These are phyloP conservation scores for Sarcophaga bullata DNA, from an alignment of 1,140 invertebrate genomes.

Conservation along the genomic window DNA sequence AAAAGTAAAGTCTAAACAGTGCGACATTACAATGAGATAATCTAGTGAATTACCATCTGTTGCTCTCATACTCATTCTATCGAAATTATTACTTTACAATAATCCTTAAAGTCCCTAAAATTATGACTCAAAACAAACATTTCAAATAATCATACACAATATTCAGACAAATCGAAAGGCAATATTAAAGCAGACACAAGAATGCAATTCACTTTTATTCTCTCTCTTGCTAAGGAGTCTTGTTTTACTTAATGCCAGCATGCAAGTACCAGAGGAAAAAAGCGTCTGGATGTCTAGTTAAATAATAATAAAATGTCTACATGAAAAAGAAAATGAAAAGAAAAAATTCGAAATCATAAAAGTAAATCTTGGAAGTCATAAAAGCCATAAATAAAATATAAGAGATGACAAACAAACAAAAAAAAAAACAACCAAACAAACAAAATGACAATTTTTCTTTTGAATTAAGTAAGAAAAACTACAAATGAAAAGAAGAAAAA, in stretches of 20 bases:
- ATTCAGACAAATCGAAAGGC: not conserved
- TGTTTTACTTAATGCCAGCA: not conserved
- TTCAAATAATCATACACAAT: not conserved
- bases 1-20: too few relatives aligned
- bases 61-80: too few relatives aligned
- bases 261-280: not conserved
- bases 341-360: not conserved
- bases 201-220: constrained; percentile 5
- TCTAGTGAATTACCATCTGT: too few relatives aligned
- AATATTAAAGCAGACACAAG: not conserved
- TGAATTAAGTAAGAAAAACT: not conserved
- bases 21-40: too few relatives aligned
- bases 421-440: not conserved
- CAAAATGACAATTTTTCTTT: not conserved
- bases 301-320: constrained; percentile 12
- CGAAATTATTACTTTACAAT: too few relatives aligned
- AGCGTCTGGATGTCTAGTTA: constrained; percentile 17
- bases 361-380: constrained; percentile 20
- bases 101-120: too few relatives aligned
- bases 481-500: not conserved
- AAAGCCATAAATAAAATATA: not conserved
- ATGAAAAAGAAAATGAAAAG: not conserved
- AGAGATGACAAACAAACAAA: not conserved
- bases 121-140: not conserved
- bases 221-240: not conserved